Conservation (phyloP, 2,888 invertebrate genomes). For the Philereme transversata region DNA sequence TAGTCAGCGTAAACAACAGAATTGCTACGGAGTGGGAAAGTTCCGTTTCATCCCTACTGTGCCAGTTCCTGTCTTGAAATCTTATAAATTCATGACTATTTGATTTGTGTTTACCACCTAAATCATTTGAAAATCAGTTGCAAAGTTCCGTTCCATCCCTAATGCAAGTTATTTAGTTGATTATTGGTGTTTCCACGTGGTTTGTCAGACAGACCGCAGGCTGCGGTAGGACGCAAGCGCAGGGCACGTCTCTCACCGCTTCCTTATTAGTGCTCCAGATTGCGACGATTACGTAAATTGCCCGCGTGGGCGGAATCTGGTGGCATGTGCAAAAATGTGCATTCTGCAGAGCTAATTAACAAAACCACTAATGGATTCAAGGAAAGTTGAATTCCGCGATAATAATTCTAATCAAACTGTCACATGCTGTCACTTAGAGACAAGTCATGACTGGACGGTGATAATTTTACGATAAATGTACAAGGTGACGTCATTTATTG, state of each 20-base stretch:
- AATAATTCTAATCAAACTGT: background rate
- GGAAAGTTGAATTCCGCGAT: background rate
- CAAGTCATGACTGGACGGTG: no score
- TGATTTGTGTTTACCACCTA: no score
- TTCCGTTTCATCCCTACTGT: no score
- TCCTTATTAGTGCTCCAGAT: constrained; percentile 65
- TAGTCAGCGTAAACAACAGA: no score
- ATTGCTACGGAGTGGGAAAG: no score
- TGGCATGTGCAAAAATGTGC: constrained; percentile 27
- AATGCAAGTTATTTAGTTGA: constrained; percentile 13
- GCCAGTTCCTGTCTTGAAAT: no score
- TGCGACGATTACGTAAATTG: constrained; percentile 44
- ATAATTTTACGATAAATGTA: no score
- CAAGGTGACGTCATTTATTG: no score
- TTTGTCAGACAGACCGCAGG: constrained; percentile 35
- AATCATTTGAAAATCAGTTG: background rate
- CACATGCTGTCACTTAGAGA: background rate
- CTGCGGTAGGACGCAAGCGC: constrained; percentile 40
- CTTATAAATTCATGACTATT: no score
- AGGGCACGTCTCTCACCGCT: constrained; percentile 49
- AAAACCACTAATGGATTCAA: constrained; percentile 1
- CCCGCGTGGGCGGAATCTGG: constrained; percentile 32
- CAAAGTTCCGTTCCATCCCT: constrained; percentile 3
- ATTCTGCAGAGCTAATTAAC: constrained; percentile 17
- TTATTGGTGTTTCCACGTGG: constrained; percentile 35